Evolutionary conservation across 2,797 vertebrate species (phyloP), one percentile per base, ranked within the genome.

Genomic region (Lindbergichthys nudifrons): DNA sequence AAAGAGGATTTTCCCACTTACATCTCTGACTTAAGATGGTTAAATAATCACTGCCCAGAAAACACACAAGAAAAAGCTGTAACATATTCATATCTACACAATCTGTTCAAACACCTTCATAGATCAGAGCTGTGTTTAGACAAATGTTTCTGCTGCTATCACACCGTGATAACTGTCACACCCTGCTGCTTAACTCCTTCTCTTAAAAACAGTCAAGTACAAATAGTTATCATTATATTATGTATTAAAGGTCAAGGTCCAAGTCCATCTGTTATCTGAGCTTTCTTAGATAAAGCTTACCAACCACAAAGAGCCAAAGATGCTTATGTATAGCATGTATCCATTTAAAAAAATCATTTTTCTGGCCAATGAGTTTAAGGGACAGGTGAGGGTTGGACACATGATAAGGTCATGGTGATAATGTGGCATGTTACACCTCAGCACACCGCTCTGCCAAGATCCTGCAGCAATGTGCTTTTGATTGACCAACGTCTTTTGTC

Each of bases 231-330:
- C 14, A 54, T 62, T 69, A 48, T 53, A 82, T 76, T 63, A 15
- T 57, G 59, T 39, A 18, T 73, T 73, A 47, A 80, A 71, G 87
- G 79, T 87, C 86, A 93, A 89, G 64, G 88, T 90, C 86, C 12
- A 2, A 67, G 53, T 68, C 59, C 43, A 39, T 70, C 42, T 11
- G 23, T 46, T 77, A 85, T 79, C 73, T 21, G 14, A 43, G 32
- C 43, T 42, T 57, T 12, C 65, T 1, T 16, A 79, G 77, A 86
- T 82, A 69, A 85, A 30, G 50, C 10, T 43, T 1, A 45, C 36
- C 47, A 19, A 7, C 52, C 19, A 30, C 18, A 57, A 11, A 64
- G 10, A 30, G 36, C 9, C 15, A 67, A 57, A 32, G 11, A 5
- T 11, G 57, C 36, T 39, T 13, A 48, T 51, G 18, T 47, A 30